A percentile compares a stretch with the other conserved stretches of the same genome.
Conservation (phyloP, 1,140 invertebrate genomes). For the Samia ricini region DNA sequence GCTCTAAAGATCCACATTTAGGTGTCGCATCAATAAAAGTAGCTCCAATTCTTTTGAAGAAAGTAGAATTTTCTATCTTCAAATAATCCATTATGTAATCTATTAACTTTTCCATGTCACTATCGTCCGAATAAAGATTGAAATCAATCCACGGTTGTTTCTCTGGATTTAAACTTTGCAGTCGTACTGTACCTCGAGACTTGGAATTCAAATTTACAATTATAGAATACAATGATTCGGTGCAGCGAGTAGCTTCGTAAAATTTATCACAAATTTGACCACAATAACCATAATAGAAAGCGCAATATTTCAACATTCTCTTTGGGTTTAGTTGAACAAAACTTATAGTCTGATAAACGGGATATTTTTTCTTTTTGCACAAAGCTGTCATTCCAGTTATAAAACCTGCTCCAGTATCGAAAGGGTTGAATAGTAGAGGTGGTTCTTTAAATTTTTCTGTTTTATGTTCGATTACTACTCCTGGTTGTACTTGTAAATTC, state of each 20-base stretch:
- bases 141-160: background rate
- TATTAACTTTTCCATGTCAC: background rate
- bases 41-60: conserved; percentile 13
- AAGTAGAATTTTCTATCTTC: conserved; percentile 7
- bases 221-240: background rate
- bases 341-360: conserved; percentile 7
- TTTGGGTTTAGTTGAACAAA: conserved; percentile 3
- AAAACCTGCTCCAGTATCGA: background rate
- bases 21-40: conserved; percentile 13
- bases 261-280: background rate
- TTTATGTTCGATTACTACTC: background rate
- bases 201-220: background rate
- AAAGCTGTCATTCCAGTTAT: conserved; percentile 7
- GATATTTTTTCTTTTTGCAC: background rate
- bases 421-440: background rate
- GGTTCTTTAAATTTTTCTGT: background rate
- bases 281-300: background rate
- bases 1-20: background rate
- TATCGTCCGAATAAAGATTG: background rate
- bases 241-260: background rate
- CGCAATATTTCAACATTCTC: background rate
- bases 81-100: background rate
- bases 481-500: conserved; percentile 78
- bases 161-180: background rate
- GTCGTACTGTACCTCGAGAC: background rate